Evolutionary conservation across 2,888 invertebrate genomes (phyloP).

Genomic region (Calephelis perditalis): DNA sequence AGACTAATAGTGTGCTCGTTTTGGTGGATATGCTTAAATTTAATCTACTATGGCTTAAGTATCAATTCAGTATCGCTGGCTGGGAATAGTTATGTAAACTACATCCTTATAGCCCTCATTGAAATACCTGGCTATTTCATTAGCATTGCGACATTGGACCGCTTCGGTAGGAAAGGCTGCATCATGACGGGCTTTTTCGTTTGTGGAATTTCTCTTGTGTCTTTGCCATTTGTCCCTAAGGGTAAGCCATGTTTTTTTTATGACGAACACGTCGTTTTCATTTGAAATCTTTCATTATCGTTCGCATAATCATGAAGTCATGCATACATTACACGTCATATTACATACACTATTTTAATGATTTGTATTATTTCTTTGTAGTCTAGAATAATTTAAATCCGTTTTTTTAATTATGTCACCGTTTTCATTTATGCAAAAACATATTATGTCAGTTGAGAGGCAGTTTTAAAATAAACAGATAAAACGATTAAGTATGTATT

Average conservation of each 20-base stretch:
- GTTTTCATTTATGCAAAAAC: too few relatives aligned
- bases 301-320: background rate
- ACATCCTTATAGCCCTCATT: slow-evolving; percentile 81
- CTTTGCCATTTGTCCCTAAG: slow-evolving; percentile 76
- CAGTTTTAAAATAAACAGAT: too few relatives aligned
- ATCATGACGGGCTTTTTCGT: slow-evolving; percentile 77
- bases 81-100: slow-evolving; percentile 87
- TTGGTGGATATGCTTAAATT: slow-evolving; percentile 88
- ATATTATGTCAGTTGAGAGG: too few relatives aligned
- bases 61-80: slow-evolving; percentile 86
- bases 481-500: too few relatives aligned
- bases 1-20: slow-evolving; percentile 82
- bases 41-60: slow-evolving; percentile 89
- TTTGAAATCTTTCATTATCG: background rate
- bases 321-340: background rate
- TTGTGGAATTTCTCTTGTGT: slow-evolving; percentile 75
- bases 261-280: background rate
- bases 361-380: too few relatives aligned
- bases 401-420: too few relatives aligned
- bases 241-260: slow-evolving; percentile 49
- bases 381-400: too few relatives aligned
- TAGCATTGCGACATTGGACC: slow-evolving; percentile 77
- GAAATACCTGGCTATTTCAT: slow-evolving; percentile 82
- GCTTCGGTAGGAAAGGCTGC: slow-evolving; percentile 77
- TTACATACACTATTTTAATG: too few relatives aligned